These are phyloP conservation scores for Cantharis rufa DNA, from an alignment of 2,888 invertebrate genomes.

Conservation along the genomic window DNA sequence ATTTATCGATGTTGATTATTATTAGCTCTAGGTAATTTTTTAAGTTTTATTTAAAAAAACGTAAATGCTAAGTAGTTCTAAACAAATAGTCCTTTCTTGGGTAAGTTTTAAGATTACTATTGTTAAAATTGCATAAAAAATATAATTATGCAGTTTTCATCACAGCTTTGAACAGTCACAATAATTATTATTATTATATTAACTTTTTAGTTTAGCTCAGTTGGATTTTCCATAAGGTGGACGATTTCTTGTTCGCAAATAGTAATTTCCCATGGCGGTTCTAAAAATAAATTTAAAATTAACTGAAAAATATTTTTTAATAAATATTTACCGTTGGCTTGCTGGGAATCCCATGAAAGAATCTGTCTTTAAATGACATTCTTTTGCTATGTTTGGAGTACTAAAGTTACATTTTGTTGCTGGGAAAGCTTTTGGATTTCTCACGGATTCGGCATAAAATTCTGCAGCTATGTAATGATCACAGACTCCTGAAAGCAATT, in stretches of 20 bases:
- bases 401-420: constrained; percentile 62
- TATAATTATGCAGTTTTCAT: neutral
- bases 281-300: neutral
- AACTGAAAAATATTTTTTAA: no score
- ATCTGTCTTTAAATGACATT: neutral
- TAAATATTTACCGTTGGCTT: neutral
- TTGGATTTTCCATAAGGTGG: neutral
- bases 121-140: neutral
- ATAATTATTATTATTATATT: neutral
- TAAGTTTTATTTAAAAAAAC: no score
- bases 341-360: neutral
- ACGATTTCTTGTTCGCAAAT: neutral
- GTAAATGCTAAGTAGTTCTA: neutral
- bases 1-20: no score
- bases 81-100: neutral
- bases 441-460: constrained; percentile 73
- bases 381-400: neutral
- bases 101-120: neutral
- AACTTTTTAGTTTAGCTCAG: neutral
- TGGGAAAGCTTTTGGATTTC: constrained; percentile 68
- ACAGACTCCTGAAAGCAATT: constrained; percentile 65
- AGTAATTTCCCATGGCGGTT: constrained; percentile 44
- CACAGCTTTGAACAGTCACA: neutral
- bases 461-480: constrained; percentile 80
- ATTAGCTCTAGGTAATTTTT: neutral